phyloP scores from a whole-genome alignment of 2,797 vertebrate species.

The Atherinosoma microstoma region DNA sequence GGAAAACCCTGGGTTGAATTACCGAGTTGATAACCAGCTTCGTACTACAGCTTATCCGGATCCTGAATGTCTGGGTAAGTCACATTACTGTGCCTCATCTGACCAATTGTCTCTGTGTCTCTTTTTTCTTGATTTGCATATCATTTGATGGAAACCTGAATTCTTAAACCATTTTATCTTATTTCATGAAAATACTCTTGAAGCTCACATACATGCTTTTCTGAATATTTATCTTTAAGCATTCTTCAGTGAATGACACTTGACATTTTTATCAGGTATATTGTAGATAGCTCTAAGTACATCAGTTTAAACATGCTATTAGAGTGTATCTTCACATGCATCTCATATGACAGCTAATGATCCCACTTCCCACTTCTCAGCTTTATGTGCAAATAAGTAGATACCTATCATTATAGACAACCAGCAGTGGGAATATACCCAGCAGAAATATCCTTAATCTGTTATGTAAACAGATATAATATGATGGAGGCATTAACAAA shows the following conservation, averaged over 20 bases:
- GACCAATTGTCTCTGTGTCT: too few species aligned
- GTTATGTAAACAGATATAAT: too few species aligned
- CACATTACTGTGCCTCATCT: too few species aligned
- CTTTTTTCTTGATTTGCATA: too few species aligned
- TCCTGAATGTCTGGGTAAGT: too few species aligned
- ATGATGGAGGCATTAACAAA: too few species aligned
- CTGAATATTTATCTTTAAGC: not conserved
- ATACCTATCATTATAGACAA: not conserved
- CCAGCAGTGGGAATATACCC: not conserved
- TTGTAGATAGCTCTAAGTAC: not conserved
- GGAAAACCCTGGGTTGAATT: too few species aligned
- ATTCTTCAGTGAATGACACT: not conserved
- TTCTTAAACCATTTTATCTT: too few species aligned
- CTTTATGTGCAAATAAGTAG: slow-evolving; percentile 1
- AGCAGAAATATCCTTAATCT: not conserved
- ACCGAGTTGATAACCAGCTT: too few species aligned
- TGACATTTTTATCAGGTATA: not conserved
- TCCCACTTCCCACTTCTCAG: not conserved
- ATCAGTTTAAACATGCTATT: not conserved
- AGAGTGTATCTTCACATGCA: slow-evolving; percentile 1
- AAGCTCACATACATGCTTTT: not conserved
- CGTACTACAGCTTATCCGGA: too few species aligned
- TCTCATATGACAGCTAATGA: not conserved
- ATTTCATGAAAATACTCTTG: not conserved
- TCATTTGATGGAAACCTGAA: too few species aligned